Percentiles rank a stretch among this genome's conserved stretches.
Evolutionary conservation across 2,888 invertebrate species (phyloP).

Genomic region (Spodoptera exigua): DNA sequence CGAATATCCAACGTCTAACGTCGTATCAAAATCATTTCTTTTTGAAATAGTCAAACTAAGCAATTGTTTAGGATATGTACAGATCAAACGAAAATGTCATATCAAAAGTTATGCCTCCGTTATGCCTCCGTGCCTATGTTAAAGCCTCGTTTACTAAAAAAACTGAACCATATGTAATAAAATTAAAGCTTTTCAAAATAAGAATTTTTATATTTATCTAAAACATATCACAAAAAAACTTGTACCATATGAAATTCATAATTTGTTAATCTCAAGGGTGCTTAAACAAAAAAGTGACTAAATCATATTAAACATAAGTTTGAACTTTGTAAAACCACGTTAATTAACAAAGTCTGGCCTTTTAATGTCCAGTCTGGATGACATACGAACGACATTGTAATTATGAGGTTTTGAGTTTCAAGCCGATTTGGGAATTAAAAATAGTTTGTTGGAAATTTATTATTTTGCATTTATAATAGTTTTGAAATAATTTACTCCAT

Average conservation of each 20-base stretch:
- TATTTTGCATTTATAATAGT: conserved; percentile 20
- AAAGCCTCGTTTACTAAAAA: too few species aligned
- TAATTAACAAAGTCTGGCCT: conserved; percentile 49
- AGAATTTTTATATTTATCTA: not conserved
- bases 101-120: too few species aligned
- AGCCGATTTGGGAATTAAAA: conserved; percentile 37
- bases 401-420: conserved; percentile 34
- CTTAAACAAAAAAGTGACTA: conserved; percentile 3
- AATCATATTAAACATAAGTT: conserved; percentile 17
- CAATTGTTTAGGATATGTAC: too few species aligned
- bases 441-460: conserved; percentile 31
- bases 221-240: not conserved
- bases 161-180: too few species aligned
- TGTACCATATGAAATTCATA: not conserved
- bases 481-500: conserved; percentile 6
- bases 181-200: too few species aligned
- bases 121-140: too few species aligned
- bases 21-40: too few species aligned
- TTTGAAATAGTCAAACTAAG: too few species aligned
- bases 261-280: not conserved
- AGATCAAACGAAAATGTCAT: too few species aligned
- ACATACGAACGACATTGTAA: conserved; percentile 24
- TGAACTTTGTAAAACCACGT: conserved; percentile 29
- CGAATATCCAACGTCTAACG: too few species aligned
- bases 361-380: conserved; percentile 22